Percentiles rank a stretch among this genome's conserved stretches.
These are phyloP conservation scores for Atractosteus spatula DNA, from an alignment of 2,113 vertebrate genomes.

Conservation along the genomic window DNA sequence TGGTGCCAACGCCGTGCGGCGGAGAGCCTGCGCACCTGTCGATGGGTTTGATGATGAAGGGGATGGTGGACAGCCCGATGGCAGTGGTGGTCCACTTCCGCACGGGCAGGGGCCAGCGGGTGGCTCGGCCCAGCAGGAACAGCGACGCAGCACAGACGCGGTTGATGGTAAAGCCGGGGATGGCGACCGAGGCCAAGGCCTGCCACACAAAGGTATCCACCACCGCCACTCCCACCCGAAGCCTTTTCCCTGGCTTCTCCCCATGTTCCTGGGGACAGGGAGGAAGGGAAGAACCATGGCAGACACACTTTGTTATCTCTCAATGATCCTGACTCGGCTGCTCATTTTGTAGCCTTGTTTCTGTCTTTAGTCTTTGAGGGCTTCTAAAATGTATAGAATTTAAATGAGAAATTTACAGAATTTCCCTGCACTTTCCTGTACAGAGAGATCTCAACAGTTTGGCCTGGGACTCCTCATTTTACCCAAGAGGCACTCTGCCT, in stretches of 20 bases:
- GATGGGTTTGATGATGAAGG: constrained; percentile 89
- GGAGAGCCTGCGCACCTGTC: constrained; percentile 72
- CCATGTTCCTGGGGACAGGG: constrained; percentile 53
- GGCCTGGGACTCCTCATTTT: too few relatives aligned
- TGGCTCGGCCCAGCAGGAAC: constrained; percentile 72
- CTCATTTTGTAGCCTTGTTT: too few relatives aligned
- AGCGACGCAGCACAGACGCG: constrained; percentile 84
- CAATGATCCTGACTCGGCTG: too few relatives aligned
- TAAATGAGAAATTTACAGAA: too few relatives aligned
- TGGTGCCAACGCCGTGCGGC: too few relatives aligned
- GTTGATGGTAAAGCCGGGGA: constrained; percentile 95
- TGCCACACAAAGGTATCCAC: constrained; percentile 96
- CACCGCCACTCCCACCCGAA: constrained; percentile 70
- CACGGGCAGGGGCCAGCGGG: constrained; percentile 78
- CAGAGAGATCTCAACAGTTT: too few relatives aligned
- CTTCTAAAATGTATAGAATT: too few relatives aligned
- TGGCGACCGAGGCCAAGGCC: constrained; percentile 86
- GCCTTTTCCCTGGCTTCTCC: constrained; percentile 57
- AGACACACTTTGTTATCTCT: too few relatives aligned
- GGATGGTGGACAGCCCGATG: constrained; percentile 86
- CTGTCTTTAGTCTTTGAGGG: too few relatives aligned
- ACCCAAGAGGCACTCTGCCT: too few relatives aligned
- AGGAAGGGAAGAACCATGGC: too few relatives aligned
- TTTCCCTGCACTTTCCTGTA: too few relatives aligned
- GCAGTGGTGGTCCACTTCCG: constrained; percentile 91